Conservation (phyloP, 2,888 invertebrate species). For the Diachrysia chrysitis region DNA sequence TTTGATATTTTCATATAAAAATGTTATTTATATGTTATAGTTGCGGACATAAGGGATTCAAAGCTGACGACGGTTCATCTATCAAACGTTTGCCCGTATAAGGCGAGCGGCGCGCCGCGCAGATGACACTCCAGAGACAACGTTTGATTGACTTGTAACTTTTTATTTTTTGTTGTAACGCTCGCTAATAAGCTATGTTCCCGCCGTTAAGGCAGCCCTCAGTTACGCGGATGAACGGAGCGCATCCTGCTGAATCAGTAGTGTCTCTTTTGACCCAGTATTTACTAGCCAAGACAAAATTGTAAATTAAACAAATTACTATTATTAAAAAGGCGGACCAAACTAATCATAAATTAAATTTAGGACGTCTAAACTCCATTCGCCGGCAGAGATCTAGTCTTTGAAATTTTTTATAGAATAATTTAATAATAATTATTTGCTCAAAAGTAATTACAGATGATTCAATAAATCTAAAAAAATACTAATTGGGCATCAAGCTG, state of each 20-base stretch:
- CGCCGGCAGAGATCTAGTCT: no score
- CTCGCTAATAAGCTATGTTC: constrained; percentile 62
- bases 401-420: no score
- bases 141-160: constrained; percentile 83
- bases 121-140: constrained; percentile 69
- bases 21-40: constrained; percentile 61
- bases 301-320: background rate
- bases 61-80: constrained; percentile 62
- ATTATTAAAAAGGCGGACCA: no score
- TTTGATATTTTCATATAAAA: constrained; percentile 53
- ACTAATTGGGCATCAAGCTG: background rate
- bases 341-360: no score
- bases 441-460: background rate
- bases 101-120: constrained; percentile 76
- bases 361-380: no score
- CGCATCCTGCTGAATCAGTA: constrained; percentile 36
- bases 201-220: constrained; percentile 59
- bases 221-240: constrained; percentile 45
- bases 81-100: constrained; percentile 75
- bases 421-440: no score
- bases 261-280: constrained; percentile 17
- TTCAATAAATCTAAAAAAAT: background rate
- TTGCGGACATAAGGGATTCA: constrained; percentile 55
- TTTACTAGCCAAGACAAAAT: background rate
- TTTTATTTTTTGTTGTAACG: constrained; percentile 61